phyloP scores from a whole-genome alignment of 2,113 vertebrate genomes.

The Pseudorasbora parva region DNA sequence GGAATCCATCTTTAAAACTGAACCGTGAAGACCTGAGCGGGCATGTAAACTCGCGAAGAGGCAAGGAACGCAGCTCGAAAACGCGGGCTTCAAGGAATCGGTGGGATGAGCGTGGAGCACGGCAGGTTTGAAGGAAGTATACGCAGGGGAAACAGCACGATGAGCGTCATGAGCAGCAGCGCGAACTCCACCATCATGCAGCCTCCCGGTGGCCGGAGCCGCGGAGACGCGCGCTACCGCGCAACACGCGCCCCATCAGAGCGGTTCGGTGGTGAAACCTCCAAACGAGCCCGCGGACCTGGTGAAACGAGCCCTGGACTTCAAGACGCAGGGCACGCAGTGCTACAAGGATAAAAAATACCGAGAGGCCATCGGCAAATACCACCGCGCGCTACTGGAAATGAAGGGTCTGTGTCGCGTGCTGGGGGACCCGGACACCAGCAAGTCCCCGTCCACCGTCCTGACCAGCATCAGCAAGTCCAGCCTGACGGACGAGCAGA shows the following conservation, averaged over 20 bases:
- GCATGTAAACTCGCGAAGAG: not conserved
- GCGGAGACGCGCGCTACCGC: slow-evolving; percentile 69
- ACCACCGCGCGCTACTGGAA: slow-evolving; percentile 94
- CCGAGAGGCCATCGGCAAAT: slow-evolving; percentile 97
- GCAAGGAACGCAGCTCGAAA: not conserved
- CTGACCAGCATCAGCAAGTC: slow-evolving; percentile 71
- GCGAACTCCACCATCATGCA: slow-evolving; percentile 65
- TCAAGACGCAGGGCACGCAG: slow-evolving; percentile 94
- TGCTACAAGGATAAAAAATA: slow-evolving; percentile 99
- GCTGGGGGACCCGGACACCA: slow-evolving; percentile 79
- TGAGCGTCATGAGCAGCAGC: slow-evolving; percentile 29
- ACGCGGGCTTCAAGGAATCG: not conserved
- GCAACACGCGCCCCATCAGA: slow-evolving; percentile 51
- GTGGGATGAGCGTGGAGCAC: slow-evolving; percentile 11
- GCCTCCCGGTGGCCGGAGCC: slow-evolving; percentile 65
- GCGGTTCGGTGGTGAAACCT: slow-evolving; percentile 32
- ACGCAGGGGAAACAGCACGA: slow-evolving; percentile 19
- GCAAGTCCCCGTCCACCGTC: slow-evolving; percentile 70
- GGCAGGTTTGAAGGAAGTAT: slow-evolving; percentile 13
- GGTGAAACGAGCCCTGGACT: slow-evolving; percentile 89
- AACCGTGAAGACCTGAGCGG: not conserved
- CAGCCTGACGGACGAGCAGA: slow-evolving; percentile 89
- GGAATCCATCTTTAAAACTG: slow-evolving; percentile 32
- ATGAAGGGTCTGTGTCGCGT: slow-evolving; percentile 89
- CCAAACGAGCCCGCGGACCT: slow-evolving; percentile 79